Evolutionary conservation across 30 jellyfish, hydroid and myxozoan species (phyloP).

Genomic region (Aurelia sp.): DNA sequence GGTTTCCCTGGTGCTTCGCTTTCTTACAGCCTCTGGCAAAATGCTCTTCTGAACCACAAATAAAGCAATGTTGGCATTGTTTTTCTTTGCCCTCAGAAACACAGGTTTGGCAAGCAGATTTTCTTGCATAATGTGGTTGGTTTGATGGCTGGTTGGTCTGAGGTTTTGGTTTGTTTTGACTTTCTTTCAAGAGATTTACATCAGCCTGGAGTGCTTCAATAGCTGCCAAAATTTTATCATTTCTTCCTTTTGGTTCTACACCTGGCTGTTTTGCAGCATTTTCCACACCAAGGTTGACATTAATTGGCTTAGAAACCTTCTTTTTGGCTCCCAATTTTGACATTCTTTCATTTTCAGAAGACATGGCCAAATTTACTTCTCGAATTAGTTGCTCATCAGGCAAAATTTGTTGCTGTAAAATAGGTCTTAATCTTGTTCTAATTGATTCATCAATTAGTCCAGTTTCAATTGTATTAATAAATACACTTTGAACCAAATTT

Average conservation of each 20-base stretch:
- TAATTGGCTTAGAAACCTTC: constrained; percentile 1
- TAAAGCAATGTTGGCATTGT: constrained; percentile 33
- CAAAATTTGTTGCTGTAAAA: not conserved
- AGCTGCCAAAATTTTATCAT: constrained; percentile 25
- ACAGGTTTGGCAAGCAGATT: not conserved
- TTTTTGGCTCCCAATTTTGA: constrained; percentile 23
- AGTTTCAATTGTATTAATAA: constrained; percentile 35
- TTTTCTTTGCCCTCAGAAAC: constrained; percentile 8
- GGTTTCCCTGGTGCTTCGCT: constrained; percentile 1
- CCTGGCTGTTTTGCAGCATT: constrained; percentile 29
- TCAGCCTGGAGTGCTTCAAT: constrained; percentile 32
- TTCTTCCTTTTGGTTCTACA: constrained; percentile 3
- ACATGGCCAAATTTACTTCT: not conserved
- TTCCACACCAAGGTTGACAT: constrained; percentile 19
- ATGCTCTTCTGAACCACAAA: constrained; percentile 37
- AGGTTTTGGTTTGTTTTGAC: not conserved
- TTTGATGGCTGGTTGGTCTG: not conserved
- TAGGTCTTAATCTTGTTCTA: constrained; percentile 10
- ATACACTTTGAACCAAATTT: constrained; percentile 13
- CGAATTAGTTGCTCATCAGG: constrained; percentile 22
- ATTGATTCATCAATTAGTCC: constrained; percentile 42
- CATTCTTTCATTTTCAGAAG: constrained; percentile 22
- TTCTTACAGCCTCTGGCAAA: not conserved
- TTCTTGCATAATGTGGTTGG: constrained; percentile 5
- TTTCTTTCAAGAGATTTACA: not conserved